Conservation (phyloP, 1,140 invertebrate genomes). For the Callitettix versicolor region DNA sequence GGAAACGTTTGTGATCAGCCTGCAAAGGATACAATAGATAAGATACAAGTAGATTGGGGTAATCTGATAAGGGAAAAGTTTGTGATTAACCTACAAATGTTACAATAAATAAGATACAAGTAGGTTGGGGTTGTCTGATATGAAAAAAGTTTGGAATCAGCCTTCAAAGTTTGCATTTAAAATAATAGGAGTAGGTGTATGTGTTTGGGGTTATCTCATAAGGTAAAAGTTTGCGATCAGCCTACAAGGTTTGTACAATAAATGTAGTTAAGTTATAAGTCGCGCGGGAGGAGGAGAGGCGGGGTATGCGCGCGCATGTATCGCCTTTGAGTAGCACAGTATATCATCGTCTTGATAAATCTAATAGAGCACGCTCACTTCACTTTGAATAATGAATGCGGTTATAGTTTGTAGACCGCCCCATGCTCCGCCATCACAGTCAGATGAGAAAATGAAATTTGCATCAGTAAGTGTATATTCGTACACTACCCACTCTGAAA, state of each 20-base stretch:
- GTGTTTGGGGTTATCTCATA: no score
- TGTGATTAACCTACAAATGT: no score
- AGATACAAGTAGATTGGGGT: no score
- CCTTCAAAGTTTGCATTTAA: no score
- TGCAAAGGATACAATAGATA: no score
- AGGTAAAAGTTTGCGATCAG: no score
- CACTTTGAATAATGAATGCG: not conserved
- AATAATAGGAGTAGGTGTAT: no score
- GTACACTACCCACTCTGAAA: not conserved
- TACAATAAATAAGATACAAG: no score
- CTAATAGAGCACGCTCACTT: not conserved
- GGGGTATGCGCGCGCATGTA: not conserved
- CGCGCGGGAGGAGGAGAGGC: not conserved
- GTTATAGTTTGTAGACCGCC: not conserved
- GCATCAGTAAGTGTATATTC: not conserved
- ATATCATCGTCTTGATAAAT: conserved; percentile 1
- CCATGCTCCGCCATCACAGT: not conserved
- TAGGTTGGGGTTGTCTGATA: no score
- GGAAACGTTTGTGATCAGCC: no score
- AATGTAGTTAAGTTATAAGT: not conserved
- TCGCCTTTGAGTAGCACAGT: not conserved
- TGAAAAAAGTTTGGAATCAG: no score
- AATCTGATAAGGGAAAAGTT: no score
- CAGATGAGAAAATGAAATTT: conserved; percentile 1
- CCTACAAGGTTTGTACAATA: not conserved